Conservation (phyloP, 2,797 vertebrate species). For the Scarus forsteni region DNA sequence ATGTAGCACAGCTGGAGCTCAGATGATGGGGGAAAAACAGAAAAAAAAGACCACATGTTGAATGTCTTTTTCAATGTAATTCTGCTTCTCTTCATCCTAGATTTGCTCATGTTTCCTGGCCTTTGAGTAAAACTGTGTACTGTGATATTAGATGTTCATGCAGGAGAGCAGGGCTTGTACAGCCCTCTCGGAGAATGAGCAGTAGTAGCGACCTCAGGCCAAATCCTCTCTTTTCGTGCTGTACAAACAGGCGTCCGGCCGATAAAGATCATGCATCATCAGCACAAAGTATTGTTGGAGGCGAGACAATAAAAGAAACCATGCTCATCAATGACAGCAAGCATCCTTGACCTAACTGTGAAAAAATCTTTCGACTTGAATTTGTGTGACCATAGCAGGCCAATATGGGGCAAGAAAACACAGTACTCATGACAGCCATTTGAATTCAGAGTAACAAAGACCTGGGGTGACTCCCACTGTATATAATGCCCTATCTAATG, state of each 20-base stretch:
- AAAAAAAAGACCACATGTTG: conserved; percentile 72
- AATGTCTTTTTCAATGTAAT: conserved; percentile 81
- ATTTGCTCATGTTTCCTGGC: conserved; percentile 59
- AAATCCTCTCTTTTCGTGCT: conserved; percentile 83
- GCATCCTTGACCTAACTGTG: conserved; percentile 78
- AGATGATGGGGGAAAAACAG: conserved; percentile 54
- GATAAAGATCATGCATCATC: conserved; percentile 83
- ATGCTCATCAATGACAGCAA: conserved; percentile 80
- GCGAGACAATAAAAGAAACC: conserved; percentile 82
- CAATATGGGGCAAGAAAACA: conserved; percentile 26
- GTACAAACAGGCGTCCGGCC: conserved; percentile 79
- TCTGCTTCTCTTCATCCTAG: conserved; percentile 64
- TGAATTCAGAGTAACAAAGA: conserved; percentile 64
- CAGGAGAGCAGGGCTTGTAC: conserved; percentile 70
- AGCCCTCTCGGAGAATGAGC: conserved; percentile 75
- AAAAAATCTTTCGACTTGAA: conserved; percentile 61
- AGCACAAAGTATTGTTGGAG: conserved; percentile 84
- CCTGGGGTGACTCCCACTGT: conserved; percentile 47
- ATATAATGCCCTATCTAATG: conserved; percentile 57
- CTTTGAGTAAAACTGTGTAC: conserved; percentile 58
- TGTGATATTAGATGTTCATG: conserved; percentile 62
- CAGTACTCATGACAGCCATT: conserved; percentile 42
- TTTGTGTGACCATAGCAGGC: conserved; percentile 37
- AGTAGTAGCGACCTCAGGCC: conserved; percentile 79
- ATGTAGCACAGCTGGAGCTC: conserved; percentile 68